A percentile compares a stretch with the other conserved stretches of the same genome.
These are phyloP conservation scores for Hyperoodon ampullatus DNA, from an alignment of 2,113 vertebrate genomes.

Conservation along the genomic window DNA sequence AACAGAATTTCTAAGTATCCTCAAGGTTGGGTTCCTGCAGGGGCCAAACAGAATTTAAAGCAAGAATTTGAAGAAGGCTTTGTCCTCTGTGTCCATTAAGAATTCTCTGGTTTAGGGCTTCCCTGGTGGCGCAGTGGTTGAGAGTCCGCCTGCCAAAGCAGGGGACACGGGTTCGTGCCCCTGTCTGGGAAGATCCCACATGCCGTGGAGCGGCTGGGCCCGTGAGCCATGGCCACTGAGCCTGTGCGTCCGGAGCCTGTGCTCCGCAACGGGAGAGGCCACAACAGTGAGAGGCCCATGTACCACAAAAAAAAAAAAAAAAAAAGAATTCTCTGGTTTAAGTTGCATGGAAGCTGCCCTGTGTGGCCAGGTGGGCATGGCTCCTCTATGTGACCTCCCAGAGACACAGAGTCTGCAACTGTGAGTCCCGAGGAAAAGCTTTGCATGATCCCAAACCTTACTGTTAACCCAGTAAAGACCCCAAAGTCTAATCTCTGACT, in stretches of 20 bases:
- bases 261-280: too few species aligned
- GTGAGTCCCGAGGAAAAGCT: slow-evolving; percentile 35
- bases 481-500: not conserved
- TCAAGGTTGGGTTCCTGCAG: not conserved
- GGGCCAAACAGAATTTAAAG: not conserved
- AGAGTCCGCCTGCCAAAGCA: too few species aligned
- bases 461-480: slow-evolving; percentile 17
- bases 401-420: not conserved
- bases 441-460: not conserved
- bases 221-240: too few species aligned
- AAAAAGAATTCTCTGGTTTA: slow-evolving; percentile 9
- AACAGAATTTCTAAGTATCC: not conserved
- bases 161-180: too few species aligned
- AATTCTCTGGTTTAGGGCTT: slow-evolving; percentile 4
- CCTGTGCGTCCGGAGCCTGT: too few species aligned
- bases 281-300: too few species aligned
- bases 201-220: too few species aligned
- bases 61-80: slow-evolving; percentile 49
- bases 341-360: slow-evolving; percentile 48
- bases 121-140: too few species aligned
- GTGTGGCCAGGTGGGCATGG: not conserved
- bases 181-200: too few species aligned
- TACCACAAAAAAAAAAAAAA: too few species aligned
- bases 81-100: slow-evolving; percentile 49
- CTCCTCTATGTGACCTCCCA: slow-evolving; percentile 10